Base-by-base conservation (phyloP, 2,797 vertebrate species). In the Enteromius fasciolatus region DNA sequence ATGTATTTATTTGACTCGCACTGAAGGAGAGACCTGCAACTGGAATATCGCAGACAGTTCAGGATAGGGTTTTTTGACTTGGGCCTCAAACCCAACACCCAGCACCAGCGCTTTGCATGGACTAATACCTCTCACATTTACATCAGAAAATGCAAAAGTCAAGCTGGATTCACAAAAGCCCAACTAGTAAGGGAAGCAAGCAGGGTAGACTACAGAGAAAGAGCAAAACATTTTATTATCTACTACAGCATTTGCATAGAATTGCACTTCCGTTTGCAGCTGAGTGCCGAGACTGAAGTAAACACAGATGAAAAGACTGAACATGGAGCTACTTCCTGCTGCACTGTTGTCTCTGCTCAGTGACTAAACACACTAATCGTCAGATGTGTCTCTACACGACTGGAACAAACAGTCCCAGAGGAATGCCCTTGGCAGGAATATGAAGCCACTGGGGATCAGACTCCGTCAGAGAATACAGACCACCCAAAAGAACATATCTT, bases 331-430 rank as follows among this genome's bases (percentile, higher is more conserved):
- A 5, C 76, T 50, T 66, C 39, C 75, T 50, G 18, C 25, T 76
- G 59, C 14, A 63, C 74, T 44, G n/a, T 41, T 59, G 17, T 25
- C 59, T 31, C n/a, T 20, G 54, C 15, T 61, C 46, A n/a, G 18
- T 52, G 70, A 48, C 15, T 70, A 63, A 63, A 41, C n/a, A 9
- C 25, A 5, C 44, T 48, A 3, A 14, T 52, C 18, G 28, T 50
- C 44, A 39, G 76, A 78, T 52, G 61, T 87, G 84, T 89, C 93
- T 92, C 90, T 92, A 92, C 90, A 92, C 90, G 92, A 92, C 85
- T 82, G 89, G 87, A 85, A 87, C 89, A 87, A 89, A 89, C 88
- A 88, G 86, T 83, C 84, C 84, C 85, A 90, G 84, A 61, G 89
- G 87, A 85, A 86, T 90, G 91, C 92, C 91, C 92, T 92, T 92